Evolutionary conservation across 2,113 vertebrate genomes (phyloP).

Genomic region (Alces alces): DNA sequence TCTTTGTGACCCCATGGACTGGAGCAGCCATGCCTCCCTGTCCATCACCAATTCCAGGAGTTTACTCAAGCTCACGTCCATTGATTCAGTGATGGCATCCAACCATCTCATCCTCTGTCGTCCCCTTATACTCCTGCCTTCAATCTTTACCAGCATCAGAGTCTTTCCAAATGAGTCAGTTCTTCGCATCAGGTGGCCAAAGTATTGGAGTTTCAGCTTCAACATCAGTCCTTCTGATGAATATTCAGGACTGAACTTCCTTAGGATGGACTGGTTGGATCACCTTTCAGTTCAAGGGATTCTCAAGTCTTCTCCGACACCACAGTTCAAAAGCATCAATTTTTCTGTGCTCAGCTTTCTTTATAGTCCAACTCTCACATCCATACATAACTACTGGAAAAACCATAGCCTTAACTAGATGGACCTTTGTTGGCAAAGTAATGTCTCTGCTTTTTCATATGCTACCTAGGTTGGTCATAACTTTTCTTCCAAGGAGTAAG

Average conservation of each 20-base stretch:
- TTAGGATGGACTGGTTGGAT: neutral
- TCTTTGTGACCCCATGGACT: neutral
- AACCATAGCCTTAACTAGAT: neutral
- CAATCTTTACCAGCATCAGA: neutral
- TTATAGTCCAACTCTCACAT: neutral
- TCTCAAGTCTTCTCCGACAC: neutral
- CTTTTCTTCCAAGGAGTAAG: neutral
- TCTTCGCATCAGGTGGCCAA: neutral
- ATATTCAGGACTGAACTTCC: neutral
- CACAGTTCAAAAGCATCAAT: neutral
- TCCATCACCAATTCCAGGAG: neutral
- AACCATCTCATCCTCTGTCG: neutral
- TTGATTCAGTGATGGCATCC: neutral
- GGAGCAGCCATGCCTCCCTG: neutral
- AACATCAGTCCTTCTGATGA: neutral
- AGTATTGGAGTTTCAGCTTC: neutral
- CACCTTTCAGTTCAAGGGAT: neutral
- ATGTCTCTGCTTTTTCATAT: neutral
- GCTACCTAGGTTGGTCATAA: neutral
- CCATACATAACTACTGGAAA: neutral
- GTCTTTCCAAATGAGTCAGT: neutral
- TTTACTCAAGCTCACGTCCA: neutral
- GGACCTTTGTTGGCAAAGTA: neutral
- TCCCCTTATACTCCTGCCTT: neutral
- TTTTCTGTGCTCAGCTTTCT: neutral